phyloP scores from a whole-genome alignment of 2,113 vertebrate species.

The Coracopsis vasa region DNA sequence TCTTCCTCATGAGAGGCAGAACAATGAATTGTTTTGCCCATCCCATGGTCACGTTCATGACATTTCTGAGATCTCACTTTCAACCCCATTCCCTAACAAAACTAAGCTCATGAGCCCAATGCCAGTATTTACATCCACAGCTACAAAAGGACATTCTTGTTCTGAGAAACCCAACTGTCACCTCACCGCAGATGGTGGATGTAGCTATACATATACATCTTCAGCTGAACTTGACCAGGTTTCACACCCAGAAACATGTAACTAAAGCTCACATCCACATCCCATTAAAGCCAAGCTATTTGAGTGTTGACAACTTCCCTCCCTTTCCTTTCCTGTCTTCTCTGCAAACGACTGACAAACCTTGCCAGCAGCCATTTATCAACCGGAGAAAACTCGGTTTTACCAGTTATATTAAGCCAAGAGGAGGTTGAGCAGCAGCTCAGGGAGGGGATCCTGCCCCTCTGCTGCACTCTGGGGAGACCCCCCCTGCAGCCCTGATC shows the following conservation, averaged over 20 bases:
- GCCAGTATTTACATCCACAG: not conserved
- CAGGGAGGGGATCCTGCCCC: not conserved
- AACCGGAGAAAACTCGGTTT: not conserved
- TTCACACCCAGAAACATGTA: not conserved
- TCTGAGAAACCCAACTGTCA: not conserved
- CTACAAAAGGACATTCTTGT: not conserved
- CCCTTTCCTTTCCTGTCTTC: not conserved
- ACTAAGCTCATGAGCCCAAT: accelerated
- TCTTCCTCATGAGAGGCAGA: not conserved
- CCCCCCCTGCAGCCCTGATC: not conserved
- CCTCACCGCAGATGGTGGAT: not conserved
- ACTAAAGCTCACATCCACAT: not conserved
- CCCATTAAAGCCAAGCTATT: not conserved
- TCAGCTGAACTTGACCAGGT: not conserved
- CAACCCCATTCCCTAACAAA: not conserved
- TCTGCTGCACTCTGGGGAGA: not conserved
- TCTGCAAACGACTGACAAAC: not conserved
- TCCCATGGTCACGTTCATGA: not conserved
- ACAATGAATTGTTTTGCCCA: not conserved
- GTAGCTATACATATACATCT: not conserved
- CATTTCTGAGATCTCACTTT: not conserved
- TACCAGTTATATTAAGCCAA: not conserved
- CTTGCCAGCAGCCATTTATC: not conserved
- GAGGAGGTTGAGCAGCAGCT: not conserved
- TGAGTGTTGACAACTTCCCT: not conserved